Conservation (phyloP, 2,888 invertebrate species). For the Exephanes ischioxanthus region DNA sequence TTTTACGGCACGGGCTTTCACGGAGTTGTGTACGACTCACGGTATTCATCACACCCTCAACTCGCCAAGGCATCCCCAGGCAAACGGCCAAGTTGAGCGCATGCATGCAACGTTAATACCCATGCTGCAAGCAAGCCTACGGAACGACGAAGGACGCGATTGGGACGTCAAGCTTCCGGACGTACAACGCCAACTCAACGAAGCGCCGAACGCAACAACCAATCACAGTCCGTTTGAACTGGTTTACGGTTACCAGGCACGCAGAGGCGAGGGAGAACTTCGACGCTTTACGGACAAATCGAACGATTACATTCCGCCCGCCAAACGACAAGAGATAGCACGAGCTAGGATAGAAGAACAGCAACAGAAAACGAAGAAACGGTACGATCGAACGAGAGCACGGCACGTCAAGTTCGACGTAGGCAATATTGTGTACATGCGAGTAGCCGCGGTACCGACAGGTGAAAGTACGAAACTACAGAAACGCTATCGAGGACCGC, state of each 20-base stretch:
- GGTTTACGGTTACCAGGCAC: conserved; percentile 60
- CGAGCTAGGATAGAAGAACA: background rate
- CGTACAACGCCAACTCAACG: conserved; percentile 64
- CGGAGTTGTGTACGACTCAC: conserved; percentile 14
- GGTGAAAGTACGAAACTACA: conserved; percentile 32
- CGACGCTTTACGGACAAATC: conserved; percentile 21
- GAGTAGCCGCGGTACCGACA: background rate
- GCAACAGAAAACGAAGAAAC: conserved; percentile 9
- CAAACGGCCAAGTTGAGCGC: conserved; percentile 62
- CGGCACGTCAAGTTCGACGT: background rate
- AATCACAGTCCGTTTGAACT: conserved; percentile 54
- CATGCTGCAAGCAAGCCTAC: conserved; percentile 33
- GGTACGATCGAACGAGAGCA: conserved; percentile 2
- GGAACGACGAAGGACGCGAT: conserved; percentile 25
- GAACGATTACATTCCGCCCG: background rate
- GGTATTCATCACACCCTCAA: conserved; percentile 32
- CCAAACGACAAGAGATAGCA: background rate
- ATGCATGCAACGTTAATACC: conserved; percentile 63
- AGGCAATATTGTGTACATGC: conserved; percentile 25
- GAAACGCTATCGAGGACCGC: background rate
- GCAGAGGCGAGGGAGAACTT: conserved; percentile 28
- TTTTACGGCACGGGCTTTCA: conserved; percentile 57
- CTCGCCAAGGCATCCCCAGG: conserved; percentile 32
- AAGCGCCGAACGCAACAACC: conserved; percentile 54
- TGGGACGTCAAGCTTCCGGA: conserved; percentile 56